Conservation (phyloP, 30 jellyfish, hydroid and myxozoan species). For the Phacellophora camtschatica region DNA sequence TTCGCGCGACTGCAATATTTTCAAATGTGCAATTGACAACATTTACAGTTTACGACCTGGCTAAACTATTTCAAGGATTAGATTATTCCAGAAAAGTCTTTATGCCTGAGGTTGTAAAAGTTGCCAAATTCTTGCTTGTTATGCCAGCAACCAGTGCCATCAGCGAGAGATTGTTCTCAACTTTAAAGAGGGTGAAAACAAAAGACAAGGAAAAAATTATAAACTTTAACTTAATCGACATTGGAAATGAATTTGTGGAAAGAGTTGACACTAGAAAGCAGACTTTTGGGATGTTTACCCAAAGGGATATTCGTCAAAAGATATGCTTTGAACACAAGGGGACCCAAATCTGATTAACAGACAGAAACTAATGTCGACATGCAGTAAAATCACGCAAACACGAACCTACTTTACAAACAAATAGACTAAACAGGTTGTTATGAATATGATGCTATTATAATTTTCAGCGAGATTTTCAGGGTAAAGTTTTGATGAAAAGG, state of each 20-base stretch:
- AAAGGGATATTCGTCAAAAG: slow-evolving; percentile 2
- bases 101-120: slow-evolving; percentile 8
- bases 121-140: slow-evolving; percentile 22
- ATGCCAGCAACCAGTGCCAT: slow-evolving; percentile 69
- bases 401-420: too few species aligned
- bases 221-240: slow-evolving; percentile 1
- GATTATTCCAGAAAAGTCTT: slow-evolving; percentile 26
- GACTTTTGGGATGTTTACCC: slow-evolving; percentile 17
- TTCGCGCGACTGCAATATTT: slow-evolving; percentile 1
- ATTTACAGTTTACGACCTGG: slow-evolving; percentile 14
- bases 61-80: slow-evolving; percentile 13
- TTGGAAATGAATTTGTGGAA: slow-evolving; percentile 14
- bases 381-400: neutral
- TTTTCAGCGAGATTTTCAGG: too few species aligned
- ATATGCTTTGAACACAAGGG: neutral
- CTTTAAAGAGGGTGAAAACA: slow-evolving; percentile 52
- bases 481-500: too few species aligned
- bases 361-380: too few species aligned
- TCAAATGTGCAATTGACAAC: neutral
- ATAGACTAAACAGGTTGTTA: too few species aligned
- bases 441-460: too few species aligned
- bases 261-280: slow-evolving; percentile 40
- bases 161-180: slow-evolving; percentile 54
- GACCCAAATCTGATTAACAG: neutral
- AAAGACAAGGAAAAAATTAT: neutral